Evolutionary conservation across 2,888 invertebrate species (phyloP), one percentile per base, ranked within the genome.

Genomic region (Drosophila setosimentum): DNA sequence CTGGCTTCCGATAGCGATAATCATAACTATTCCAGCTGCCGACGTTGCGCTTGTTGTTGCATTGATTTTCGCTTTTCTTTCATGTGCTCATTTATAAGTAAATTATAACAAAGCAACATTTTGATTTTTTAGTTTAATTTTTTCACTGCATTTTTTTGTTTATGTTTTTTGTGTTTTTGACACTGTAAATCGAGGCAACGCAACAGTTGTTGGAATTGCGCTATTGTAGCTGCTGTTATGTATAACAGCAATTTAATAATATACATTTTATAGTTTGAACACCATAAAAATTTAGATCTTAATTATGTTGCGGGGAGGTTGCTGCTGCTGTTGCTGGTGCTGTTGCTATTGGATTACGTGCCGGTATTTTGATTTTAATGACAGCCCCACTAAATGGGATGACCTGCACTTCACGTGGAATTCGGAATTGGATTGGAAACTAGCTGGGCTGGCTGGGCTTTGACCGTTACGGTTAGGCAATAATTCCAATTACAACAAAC

Each of bases 261-360:
- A 85, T 84, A 77, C 71, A 87, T 87, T 87, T 87, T 87, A 87
- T 84, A 83, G 89, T 87, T 87, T 85, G 81, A 85, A 78, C 87
- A 72, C 80, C 85, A 89, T 89, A 80, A 87, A 87, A 87, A 89
- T 89, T 78, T 87, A 55, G 81, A 83, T 83, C 89, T 85, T 89
- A 87, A 87, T 89, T 89, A 67, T 81, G 80, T 85, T 87, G 66
- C 45, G 73, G 54, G 58, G 77, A 68, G 63, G 83, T 65, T 81
- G 69, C 79, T 86, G 42, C 11, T 21, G 42, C 6, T 42, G 42
- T 11, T n/a, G 40, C 5, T 42, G 42, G 11, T 21, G 45, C 3
- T 45, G 24, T 8, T 85, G 89, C 83, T 88, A 83, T 83, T 60
- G 82, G 69, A 73, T 78, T 89, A 87, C 89, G 87, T 87, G 89